Evolutionary conservation across 2,888 invertebrate species (phyloP).

Genomic region (Chalcis sispes): DNA sequence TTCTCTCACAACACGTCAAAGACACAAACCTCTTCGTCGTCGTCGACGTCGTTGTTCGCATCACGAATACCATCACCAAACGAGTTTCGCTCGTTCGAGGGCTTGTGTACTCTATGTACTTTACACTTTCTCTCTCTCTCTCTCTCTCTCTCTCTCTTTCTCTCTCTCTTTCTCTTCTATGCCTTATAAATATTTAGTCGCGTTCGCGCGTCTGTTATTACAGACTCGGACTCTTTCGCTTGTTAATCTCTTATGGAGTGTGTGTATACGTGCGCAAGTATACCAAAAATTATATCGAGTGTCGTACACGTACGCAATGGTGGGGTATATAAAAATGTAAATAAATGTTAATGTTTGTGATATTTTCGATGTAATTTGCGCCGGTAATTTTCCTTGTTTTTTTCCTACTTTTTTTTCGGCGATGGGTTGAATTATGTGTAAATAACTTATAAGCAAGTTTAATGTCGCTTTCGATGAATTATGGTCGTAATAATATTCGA

Average conservation of each 20-base stretch:
- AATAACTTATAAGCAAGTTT: too few species aligned
- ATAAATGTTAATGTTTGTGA: conserved; percentile 11
- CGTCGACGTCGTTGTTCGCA: too few species aligned
- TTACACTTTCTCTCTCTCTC: background rate
- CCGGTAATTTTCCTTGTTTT: too few species aligned
- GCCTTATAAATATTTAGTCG: conserved; percentile 56
- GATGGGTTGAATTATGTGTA: too few species aligned
- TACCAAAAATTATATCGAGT: conserved; percentile 1
- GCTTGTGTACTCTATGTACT: background rate
- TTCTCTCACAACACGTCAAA: conserved; percentile 7
- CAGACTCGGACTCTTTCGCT: conserved; percentile 23
- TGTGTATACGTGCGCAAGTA: background rate
- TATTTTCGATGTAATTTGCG: background rate
- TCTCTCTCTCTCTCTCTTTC: conserved; percentile 23
- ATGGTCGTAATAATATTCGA: too few species aligned
- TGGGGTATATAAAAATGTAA: conserved; percentile 23
- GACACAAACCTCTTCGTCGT: too few species aligned
- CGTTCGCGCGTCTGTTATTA: conserved; percentile 51
- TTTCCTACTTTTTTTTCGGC: too few species aligned
- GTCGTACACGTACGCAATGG: too few species aligned
- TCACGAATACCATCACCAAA: too few species aligned
- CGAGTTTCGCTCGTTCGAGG: conserved; percentile 23
- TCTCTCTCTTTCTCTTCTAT: background rate
- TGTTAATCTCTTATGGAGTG: conserved; percentile 25
- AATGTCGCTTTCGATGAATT: too few species aligned